A percentile compares a stretch with the other conserved stretches of the same genome.
Evolutionary conservation across 2,888 invertebrate genomes (phyloP).

Genomic region (Tenthredo notha): DNA sequence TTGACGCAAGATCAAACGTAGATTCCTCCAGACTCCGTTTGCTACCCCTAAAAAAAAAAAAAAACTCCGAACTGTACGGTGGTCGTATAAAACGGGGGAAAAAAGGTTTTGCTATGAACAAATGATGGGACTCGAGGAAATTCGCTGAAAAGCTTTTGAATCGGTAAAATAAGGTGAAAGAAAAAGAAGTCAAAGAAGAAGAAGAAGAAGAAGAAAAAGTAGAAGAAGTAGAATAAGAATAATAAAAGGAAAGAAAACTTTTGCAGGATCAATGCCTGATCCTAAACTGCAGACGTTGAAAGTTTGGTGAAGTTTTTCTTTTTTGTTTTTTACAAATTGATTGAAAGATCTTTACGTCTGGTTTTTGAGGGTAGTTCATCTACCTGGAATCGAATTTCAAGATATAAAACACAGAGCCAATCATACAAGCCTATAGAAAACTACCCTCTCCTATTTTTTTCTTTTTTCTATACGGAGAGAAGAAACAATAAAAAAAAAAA

Average conservation of each 20-base stretch:
- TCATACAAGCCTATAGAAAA: neutral
- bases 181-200: neutral
- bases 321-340: neutral
- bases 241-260: neutral
- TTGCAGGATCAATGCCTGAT: constrained; percentile 17
- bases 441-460: neutral
- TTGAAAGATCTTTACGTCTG: neutral
- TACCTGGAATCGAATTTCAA: neutral
- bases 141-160: neutral
- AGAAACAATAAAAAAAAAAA: neutral
- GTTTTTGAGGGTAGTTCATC: neutral
- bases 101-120: constrained; percentile 22
- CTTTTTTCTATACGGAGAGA: neutral
- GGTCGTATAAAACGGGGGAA: no score
- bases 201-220: neutral
- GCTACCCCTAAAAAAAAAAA: constrained; percentile 11
- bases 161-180: neutral
- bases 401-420: neutral
- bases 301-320: neutral
- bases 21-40: neutral
- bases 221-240: neutral
- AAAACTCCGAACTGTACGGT: neutral
- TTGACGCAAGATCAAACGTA: constrained; percentile 44
- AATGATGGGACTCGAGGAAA: constrained; percentile 8
- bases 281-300: neutral